These are phyloP conservation scores for Barypeithes pellucidus DNA, from an alignment of 2,888 invertebrate species.

Conservation along the genomic window DNA sequence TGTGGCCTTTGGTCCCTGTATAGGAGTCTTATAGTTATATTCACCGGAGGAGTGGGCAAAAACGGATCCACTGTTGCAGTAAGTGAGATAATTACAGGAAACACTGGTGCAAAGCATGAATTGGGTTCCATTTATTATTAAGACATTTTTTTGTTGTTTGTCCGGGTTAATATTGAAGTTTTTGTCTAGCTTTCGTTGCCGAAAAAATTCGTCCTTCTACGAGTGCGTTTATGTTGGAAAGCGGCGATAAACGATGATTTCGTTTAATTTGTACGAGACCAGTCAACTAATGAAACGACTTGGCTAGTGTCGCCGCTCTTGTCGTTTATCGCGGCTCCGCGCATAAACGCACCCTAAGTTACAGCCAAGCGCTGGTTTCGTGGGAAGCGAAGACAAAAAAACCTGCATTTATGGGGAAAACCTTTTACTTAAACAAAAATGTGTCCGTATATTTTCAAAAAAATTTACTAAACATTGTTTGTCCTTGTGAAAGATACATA, in stretches of 20 bases:
- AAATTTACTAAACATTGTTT: neutral
- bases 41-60: constrained; percentile 94
- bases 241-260: no score
- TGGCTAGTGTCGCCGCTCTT: no score
- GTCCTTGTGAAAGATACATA: neutral
- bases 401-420: neutral
- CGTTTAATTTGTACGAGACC: no score
- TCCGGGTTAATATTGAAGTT: neutral
- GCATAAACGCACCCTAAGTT: no score
- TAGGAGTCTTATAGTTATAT: constrained; percentile 79
- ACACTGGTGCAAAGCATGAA: constrained; percentile 36
- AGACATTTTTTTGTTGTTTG: constrained; percentile 26
- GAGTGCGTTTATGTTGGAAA: no score
- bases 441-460: neutral
- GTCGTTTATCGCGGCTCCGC: no score
- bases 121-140: constrained; percentile 30
- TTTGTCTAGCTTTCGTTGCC: constrained; percentile 14
- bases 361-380: no score
- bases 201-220: no score
- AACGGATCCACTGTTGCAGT: constrained; percentile 98
- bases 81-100: constrained; percentile 70
- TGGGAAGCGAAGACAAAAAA: constrained; percentile 9
- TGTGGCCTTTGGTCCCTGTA: constrained; percentile 83
- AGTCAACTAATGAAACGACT: no score
- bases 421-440: no score